Conservation (phyloP, 2,888 invertebrate species). For the Luffia ferchaultella region DNA sequence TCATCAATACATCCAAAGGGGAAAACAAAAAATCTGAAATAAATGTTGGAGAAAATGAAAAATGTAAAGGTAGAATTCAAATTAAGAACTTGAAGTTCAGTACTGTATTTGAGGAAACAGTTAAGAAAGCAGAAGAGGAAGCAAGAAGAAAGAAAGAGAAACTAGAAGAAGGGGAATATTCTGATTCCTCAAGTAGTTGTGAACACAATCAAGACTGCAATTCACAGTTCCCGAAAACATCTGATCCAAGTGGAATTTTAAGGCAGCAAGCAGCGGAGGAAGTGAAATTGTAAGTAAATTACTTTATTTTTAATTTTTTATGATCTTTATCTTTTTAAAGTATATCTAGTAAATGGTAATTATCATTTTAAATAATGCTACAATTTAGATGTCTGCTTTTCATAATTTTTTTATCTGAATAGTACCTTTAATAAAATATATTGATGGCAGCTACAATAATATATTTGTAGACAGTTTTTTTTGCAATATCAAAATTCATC, state of each 20-base stretch:
- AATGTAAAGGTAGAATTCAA: conserved; percentile 65
- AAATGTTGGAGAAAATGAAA: conserved; percentile 34
- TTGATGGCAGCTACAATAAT: no score
- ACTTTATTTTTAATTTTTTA: conserved; percentile 1
- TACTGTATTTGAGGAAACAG: conserved; percentile 70
- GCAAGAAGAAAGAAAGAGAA: conserved; percentile 67
- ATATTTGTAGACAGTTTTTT: no score
- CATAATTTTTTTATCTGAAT: no score
- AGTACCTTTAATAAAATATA: no score
- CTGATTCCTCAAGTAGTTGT: conserved; percentile 49
- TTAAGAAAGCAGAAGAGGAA: conserved; percentile 70
- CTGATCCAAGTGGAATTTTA: conserved; percentile 55
- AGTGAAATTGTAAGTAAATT: conserved; percentile 50
- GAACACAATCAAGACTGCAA: conserved; percentile 39
- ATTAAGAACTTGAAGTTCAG: conserved; percentile 76
- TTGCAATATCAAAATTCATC: no score
- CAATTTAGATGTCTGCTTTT: no score
- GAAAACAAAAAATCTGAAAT: conserved; percentile 32
- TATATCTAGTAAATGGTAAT: no score
- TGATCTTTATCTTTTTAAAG: no score
- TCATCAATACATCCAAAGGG: conserved; percentile 19
- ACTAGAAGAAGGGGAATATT: conserved; percentile 71
- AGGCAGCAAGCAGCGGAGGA: conserved; percentile 48
- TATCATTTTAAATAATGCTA: no score
- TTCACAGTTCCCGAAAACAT: conserved; percentile 51